Conservation (phyloP, 1,140 invertebrate species). For the Acyrthosiphon pisum region DNA sequence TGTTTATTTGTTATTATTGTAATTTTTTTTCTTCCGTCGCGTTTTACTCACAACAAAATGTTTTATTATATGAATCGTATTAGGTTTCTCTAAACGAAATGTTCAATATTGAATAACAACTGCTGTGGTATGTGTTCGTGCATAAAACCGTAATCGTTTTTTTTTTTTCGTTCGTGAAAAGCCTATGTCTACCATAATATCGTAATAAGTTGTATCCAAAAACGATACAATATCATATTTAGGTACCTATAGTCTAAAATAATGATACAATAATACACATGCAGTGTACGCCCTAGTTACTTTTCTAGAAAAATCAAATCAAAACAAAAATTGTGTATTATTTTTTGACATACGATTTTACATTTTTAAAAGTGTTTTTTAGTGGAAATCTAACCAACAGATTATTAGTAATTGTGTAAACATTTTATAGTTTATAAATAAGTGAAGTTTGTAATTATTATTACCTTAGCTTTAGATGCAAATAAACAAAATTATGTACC, state of each 20-base stretch:
- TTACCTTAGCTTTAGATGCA: no score
- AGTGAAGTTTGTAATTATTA: no score
- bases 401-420: neutral
- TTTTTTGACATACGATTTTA: no score
- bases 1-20: slow-evolving; percentile 11
- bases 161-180: neutral
- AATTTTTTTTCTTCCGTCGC: neutral
- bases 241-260: neutral
- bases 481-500: no score
- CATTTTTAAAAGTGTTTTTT: no score
- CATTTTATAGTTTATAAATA: neutral
- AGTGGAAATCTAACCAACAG: no score
- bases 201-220: neutral
- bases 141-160: neutral
- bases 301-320: neutral
- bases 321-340: no score
- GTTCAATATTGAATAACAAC: neutral
- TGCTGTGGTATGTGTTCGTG: neutral
- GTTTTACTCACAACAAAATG: neutral
- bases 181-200: neutral
- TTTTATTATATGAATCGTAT: slow-evolving; percentile 5
- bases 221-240: neutral
- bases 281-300: neutral
- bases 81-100: slow-evolving; percentile 18
- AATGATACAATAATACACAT: neutral